Percentiles rank a stretch among this genome's conserved stretches.
These are phyloP conservation scores for Conus betulinus DNA, from an alignment of 1,140 invertebrate species.

Conservation along the genomic window DNA sequence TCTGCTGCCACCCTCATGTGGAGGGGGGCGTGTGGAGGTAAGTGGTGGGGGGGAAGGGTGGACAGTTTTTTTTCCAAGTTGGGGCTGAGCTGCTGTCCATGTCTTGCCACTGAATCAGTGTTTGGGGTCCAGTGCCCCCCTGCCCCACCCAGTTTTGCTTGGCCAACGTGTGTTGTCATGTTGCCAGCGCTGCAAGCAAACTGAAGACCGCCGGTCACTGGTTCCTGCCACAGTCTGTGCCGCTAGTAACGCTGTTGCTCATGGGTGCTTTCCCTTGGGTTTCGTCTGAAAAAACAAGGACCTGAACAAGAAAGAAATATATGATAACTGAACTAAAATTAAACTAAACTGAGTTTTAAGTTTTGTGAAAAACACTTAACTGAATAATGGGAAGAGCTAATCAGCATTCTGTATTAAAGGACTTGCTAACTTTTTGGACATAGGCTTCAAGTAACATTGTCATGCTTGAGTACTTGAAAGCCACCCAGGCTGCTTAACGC, in stretches of 20 bases:
- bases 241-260: neutral
- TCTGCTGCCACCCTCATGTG: neutral
- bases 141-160: constrained; percentile 17
- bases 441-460: too few species aligned
- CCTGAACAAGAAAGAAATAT: neutral
- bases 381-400: too few species aligned
- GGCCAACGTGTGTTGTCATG: neutral
- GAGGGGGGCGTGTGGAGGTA: neutral
- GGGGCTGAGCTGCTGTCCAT: neutral
- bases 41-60: neutral
- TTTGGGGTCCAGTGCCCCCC: constrained; percentile 31
- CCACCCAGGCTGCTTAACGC: too few species aligned
- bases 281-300: neutral
- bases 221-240: neutral
- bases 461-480: too few species aligned
- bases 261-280: neutral
- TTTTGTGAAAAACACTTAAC: too few species aligned
- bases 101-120: constrained; percentile 33
- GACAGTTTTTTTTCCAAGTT: neutral
- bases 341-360: too few species aligned
- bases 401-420: too few species aligned
- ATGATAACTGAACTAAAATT: neutral
- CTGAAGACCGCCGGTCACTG: neutral
- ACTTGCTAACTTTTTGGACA: too few species aligned
- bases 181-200: neutral